Evolutionary conservation across 1,140 invertebrate genomes (phyloP), one percentile per base, ranked within the genome.

Genomic region (Lethocerus indicus): DNA sequence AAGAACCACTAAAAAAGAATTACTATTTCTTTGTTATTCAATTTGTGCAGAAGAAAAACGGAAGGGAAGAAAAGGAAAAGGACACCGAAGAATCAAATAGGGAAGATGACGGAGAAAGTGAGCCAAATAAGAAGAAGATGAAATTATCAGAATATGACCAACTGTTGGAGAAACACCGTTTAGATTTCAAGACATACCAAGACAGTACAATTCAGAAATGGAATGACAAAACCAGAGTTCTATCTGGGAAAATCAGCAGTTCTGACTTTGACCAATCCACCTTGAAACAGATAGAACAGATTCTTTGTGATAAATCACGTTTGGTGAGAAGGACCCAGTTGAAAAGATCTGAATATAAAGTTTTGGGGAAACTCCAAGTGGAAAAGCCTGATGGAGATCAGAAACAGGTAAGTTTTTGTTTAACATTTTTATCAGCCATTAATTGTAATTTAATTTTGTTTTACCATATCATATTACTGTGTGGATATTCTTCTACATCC

Each of bases 151-250:
- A n/a, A n/a, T n/a, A n/a, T n/a, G n/a, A n/a, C n/a, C n/a, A n/a
- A n/a, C n/a, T n/a, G n/a, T n/a, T n/a, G n/a, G n/a, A n/a, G n/a
- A n/a, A n/a, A n/a, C n/a, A n/a, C n/a, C n/a, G n/a, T 60, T 65
- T 76, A 57, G 64, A 66, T 2, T 86, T 86, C 53, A 67, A 63
- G 52, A 59, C 71, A n/a, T 89, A 80, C 56, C 75, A 87, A 66
- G 79, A 88, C 63, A 61, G 71, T 26, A 74, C 78, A 29, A 79
- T 94, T 52, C 77, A 90, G 57, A 91, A 90, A 63, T 97, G 90
- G 90, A 83, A 91, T 66, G 84, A 92, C 50, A 90, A 88, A 63
- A 94, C 87, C 0, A 71, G 77, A 55, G 60, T 87, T 16, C 70
- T 77, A 2, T 72, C 71, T 39, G 71, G 74, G 1, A 73, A 75